phyloP scores from a whole-genome alignment of 2,888 invertebrate genomes.

The Eristalis arbustorum region DNA sequence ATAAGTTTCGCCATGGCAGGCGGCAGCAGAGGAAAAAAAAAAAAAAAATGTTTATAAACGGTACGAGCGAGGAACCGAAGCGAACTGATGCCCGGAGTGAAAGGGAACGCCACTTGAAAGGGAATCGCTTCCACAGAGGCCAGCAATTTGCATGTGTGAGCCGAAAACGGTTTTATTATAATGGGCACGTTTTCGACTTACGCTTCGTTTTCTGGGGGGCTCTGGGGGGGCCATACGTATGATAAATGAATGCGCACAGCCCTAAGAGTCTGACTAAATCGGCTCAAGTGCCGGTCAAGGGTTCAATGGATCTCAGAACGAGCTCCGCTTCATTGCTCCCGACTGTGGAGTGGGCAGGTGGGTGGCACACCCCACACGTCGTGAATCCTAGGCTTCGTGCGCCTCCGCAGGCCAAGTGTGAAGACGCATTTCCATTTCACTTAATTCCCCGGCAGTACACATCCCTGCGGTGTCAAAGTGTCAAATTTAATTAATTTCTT shows the following conservation, averaged over 20 bases:
- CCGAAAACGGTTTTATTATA: constrained; percentile 55
- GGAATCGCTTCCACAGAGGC: constrained; percentile 31
- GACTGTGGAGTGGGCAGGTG: not conserved
- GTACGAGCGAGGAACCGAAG: not conserved
- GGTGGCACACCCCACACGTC: too few species aligned
- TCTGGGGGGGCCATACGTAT: constrained; percentile 3
- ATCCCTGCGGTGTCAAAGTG: constrained; percentile 71
- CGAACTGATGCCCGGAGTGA: not conserved
- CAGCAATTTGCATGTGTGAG: constrained; percentile 57
- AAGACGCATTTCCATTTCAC: constrained; percentile 44
- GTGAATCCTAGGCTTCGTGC: not conserved
- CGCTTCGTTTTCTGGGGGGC: not conserved
- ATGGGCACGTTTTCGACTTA: constrained; percentile 54
- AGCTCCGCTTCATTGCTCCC: constrained; percentile 28
- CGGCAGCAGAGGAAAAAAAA: too few species aligned
- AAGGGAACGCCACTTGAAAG: constrained; percentile 49
- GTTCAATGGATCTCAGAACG: constrained; percentile 20
- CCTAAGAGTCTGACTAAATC: constrained; percentile 16
- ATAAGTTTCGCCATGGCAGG: constrained; percentile 37
- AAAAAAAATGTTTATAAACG: not conserved
- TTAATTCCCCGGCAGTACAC: constrained; percentile 17
- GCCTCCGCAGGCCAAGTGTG: not conserved
- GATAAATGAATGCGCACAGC: constrained; percentile 49
- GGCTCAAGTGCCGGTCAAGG: constrained; percentile 51
- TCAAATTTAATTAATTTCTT: constrained; percentile 80